A percentile compares a stretch with the other conserved stretches of the same genome.
Evolutionary conservation across 2,797 vertebrate species (phyloP).

Genomic region (Trachops cirrhosus): DNA sequence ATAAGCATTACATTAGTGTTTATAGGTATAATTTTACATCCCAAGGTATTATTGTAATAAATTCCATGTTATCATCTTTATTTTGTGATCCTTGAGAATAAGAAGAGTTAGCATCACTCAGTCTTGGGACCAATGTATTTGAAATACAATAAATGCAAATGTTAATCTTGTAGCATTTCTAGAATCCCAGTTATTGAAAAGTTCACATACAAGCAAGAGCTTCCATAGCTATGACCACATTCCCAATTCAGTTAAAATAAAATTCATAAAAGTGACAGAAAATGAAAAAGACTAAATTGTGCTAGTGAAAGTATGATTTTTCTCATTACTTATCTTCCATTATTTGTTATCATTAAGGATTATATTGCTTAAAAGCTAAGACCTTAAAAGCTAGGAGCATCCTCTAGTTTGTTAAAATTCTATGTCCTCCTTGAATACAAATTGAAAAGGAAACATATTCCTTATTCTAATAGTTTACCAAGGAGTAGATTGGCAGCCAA

Average conservation of each 20-base stretch:
- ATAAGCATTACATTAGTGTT: constrained; percentile 60
- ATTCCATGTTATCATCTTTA: constrained; percentile 18
- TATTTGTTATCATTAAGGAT: background rate
- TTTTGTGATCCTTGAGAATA: constrained; percentile 45
- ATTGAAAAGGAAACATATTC: background rate
- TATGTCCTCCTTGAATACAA: background rate
- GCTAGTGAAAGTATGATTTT: background rate
- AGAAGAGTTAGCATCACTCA: background rate
- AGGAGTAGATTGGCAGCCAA: background rate
- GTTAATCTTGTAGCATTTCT: constrained; percentile 36
- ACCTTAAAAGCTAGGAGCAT: background rate
- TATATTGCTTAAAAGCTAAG: background rate
- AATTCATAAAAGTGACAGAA: background rate
- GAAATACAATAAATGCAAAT: constrained; percentile 43
- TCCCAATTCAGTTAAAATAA: background rate
- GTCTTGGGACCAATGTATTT: background rate
- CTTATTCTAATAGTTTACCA: background rate
- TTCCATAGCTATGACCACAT: background rate
- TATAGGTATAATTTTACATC: constrained; percentile 17
- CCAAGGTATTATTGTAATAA: background rate
- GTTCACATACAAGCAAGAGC: background rate
- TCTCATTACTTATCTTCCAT: background rate
- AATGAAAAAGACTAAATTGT: background rate
- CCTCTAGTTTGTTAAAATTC: background rate
- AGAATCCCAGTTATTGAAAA: constrained; percentile 40